phyloP scores from a whole-genome alignment of 2,113 vertebrate species.

The Callionymus lyra region DNA sequence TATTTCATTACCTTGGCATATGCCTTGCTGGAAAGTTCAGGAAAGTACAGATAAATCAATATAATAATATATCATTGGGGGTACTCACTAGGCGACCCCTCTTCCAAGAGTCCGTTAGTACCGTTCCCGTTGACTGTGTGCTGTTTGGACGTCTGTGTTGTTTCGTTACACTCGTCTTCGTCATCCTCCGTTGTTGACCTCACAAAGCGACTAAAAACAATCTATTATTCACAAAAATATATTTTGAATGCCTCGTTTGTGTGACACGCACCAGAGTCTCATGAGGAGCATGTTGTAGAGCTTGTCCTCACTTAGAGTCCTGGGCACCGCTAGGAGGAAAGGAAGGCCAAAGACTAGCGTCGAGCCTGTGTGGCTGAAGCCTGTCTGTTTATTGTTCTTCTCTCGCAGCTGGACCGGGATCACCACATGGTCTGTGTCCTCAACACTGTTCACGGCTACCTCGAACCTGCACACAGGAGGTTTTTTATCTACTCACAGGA shows the following conservation, averaged over 20 bases:
- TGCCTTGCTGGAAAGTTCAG: too few relatives aligned
- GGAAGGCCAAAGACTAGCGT: conserved; percentile 90
- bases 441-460: conserved; percentile 80
- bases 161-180: conserved; percentile 79
- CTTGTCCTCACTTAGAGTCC: conserved; percentile 91
- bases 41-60: too few relatives aligned
- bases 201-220: conserved; percentile 58
- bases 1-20: too few relatives aligned
- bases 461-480: conserved; percentile 55
- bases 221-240: neutral
- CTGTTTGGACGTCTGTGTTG: conserved; percentile 72
- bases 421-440: conserved; percentile 90
- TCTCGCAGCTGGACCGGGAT: conserved; percentile 93
- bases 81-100: conserved; percentile 88
- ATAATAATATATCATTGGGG: too few relatives aligned
- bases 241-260: too few relatives aligned
- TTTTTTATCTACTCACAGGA: too few relatives aligned
- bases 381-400: conserved; percentile 91
- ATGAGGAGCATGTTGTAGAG: conserved; percentile 90
- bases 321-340: conserved; percentile 90
- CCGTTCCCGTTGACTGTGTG: conserved; percentile 87
- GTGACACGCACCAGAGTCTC: conserved; percentile 78
- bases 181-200: conserved; percentile 56
- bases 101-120: conserved; percentile 88
- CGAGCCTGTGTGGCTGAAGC: conserved; percentile 85